Percentiles rank a stretch among this genome's conserved stretches.
phyloP scores from a whole-genome alignment of 2,797 vertebrate species.

The Botia kubotai region DNA sequence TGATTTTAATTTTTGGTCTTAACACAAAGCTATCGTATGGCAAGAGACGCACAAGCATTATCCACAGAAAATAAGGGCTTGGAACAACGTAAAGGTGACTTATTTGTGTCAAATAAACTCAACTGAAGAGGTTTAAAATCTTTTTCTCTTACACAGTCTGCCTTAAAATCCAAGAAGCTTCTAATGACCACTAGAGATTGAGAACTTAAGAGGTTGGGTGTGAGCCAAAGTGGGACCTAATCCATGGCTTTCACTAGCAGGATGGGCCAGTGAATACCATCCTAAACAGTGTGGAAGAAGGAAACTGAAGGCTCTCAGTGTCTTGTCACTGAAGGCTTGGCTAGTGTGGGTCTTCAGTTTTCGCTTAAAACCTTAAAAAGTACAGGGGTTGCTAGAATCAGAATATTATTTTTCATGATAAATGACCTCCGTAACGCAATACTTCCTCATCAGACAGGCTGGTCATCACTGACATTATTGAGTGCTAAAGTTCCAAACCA shows the following conservation, averaged over 20 bases:
- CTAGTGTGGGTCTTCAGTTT: background rate
- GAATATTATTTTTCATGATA: background rate
- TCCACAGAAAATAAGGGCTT: background rate
- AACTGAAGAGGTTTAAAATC: conserved; percentile 13
- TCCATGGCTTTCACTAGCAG: conserved; percentile 53
- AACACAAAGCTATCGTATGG: too few species aligned
- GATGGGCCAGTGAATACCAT: conserved; percentile 43
- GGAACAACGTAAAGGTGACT: background rate
- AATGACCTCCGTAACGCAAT: background rate
- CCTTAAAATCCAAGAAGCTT: conserved; percentile 9
- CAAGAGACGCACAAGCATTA: too few species aligned
- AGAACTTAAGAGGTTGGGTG: conserved; percentile 32
- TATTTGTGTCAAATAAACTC: conserved; percentile 2
- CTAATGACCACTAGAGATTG: conserved; percentile 33
- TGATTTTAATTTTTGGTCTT: too few species aligned
- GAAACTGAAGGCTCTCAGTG: conserved; percentile 33
- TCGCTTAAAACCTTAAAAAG: background rate
- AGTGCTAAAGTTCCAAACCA: background rate
- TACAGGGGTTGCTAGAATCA: background rate
- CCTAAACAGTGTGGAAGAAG: conserved; percentile 32
- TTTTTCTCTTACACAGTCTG: conserved; percentile 1
- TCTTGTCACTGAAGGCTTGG: conserved; percentile 8
- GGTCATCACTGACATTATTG: background rate
- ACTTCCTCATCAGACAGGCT: background rate
- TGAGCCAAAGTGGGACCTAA: conserved; percentile 49